Base-by-base conservation (phyloP, 2,113 vertebrate genomes). In the Channa maculata region DNA sequence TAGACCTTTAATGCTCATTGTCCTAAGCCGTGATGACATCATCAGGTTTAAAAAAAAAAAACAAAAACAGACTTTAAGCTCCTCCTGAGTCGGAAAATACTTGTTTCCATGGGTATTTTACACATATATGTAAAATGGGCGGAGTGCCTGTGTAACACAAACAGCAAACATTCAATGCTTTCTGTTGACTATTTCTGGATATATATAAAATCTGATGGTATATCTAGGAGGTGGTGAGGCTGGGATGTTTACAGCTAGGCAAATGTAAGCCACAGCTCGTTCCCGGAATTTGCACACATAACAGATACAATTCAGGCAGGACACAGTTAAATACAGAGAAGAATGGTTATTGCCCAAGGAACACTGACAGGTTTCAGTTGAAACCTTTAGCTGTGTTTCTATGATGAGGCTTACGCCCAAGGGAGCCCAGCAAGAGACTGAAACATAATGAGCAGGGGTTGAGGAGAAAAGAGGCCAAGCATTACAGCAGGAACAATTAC, bases 401-500 rank as follows among this genome's bases (percentile, higher is more conserved):
- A n/a, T 76, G 66, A 81, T 34, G 3, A 76, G 9, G 13, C 7
- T 54, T 77, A 71, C 79, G 81, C 79, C 62, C 63, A 12, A 5
- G 39, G 62, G 73, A 62, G 49, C 71, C 46, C 61, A 60, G 74
- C 12, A 52, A 69, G 81, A 59, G 67, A 62, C 71, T n/a, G 61
- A 66, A 71, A 43, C 14, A 41, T 48, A 58, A 69, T 5, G 12
- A 49, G 62, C n/a, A 3, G 39, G 68, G 58, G 53, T 12, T 3
- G 48, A 71, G 24, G 65, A 44, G 70, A 54, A 49, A 65, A 37
- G 50, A 48, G 65, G 76, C 71, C 6, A 77, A 77, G 71, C 79
- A 83, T 83, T 8, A 14, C 78, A 78, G 69, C 68, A 77, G 77
- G 45, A 87, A 71, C 53, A 76, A 72, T 85, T 77, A 75, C 49